Evolutionary conservation across 1,140 invertebrate genomes (phyloP).

Genomic region (Heliconius nattereri): DNA sequence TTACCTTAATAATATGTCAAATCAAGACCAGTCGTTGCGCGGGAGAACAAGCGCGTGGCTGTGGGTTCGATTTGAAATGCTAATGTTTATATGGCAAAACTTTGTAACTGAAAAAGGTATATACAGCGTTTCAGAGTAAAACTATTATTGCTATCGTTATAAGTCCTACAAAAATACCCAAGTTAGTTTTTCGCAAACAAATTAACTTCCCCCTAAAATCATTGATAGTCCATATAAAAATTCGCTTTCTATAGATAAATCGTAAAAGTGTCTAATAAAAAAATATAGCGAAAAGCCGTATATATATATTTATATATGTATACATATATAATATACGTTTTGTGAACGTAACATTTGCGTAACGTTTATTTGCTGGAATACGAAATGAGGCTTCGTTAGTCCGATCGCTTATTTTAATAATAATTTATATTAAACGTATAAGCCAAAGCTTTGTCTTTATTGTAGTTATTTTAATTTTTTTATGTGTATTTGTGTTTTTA

Average conservation of each 20-base stretch:
- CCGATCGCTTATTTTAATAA: background rate
- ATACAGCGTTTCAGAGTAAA: background rate
- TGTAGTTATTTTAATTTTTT: too few species aligned
- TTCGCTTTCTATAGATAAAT: background rate
- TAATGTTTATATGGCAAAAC: too few species aligned
- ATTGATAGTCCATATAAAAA: background rate
- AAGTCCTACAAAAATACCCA: background rate
- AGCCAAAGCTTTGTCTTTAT: background rate
- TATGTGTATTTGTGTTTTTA: too few species aligned
- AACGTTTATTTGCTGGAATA: constrained; percentile 4
- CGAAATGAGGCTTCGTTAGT: background rate
- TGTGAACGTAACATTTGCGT: background rate
- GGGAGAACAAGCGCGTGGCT: too few species aligned
- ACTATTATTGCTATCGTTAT: background rate
- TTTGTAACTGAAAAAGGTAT: too few species aligned
- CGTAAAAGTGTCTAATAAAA: background rate
- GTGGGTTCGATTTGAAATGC: background rate
- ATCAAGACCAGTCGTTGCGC: too few species aligned
- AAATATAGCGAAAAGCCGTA: background rate
- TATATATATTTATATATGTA: background rate
- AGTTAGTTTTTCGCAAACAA: background rate
- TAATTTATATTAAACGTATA: background rate
- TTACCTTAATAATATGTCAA: background rate
- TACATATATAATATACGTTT: background rate
- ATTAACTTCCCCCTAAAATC: background rate